phyloP scores from a whole-genome alignment of 2,113 vertebrate genomes.

The Trichechus manatus region DNA sequence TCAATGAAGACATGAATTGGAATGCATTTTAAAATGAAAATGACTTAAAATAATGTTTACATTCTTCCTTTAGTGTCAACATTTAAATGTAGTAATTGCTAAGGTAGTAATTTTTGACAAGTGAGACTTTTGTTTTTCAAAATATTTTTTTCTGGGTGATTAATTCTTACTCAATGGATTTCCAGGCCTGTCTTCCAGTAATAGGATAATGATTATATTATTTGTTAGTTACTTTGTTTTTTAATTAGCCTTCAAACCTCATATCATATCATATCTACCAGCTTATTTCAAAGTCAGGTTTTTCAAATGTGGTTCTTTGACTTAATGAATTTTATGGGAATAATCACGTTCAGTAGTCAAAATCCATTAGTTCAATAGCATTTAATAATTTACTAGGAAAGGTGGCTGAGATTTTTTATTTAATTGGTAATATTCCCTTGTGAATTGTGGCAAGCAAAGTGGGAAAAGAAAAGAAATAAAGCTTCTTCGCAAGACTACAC shows the following conservation, averaged over 20 bases:
- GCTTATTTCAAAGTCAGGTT: slow-evolving; percentile 28
- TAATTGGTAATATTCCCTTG: slow-evolving; percentile 5
- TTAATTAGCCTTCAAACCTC: background rate
- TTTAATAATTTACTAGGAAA: slow-evolving; percentile 62
- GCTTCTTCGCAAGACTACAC: background rate
- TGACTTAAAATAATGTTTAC: background rate
- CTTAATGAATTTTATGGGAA: slow-evolving; percentile 33
- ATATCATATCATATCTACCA: background rate
- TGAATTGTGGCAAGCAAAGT: slow-evolving; percentile 5
- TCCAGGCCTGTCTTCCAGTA: background rate
- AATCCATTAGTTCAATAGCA: slow-evolving; percentile 1
- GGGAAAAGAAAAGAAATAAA: background rate
- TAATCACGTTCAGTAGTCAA: background rate
- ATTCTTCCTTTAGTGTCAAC: background rate
- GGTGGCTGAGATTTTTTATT: background rate
- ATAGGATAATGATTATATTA: background rate
- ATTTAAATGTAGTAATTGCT: background rate
- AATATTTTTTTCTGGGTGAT: background rate
- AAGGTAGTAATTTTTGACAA: slow-evolving; percentile 41
- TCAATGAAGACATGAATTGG: background rate
- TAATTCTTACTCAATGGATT: background rate
- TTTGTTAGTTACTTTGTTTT: background rate
- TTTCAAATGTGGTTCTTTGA: slow-evolving; percentile 40
- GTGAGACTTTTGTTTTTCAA: background rate
- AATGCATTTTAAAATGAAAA: slow-evolving; percentile 46